Evolutionary conservation across 2,888 invertebrate species (phyloP).

Genomic region (Ctena decussata): DNA sequence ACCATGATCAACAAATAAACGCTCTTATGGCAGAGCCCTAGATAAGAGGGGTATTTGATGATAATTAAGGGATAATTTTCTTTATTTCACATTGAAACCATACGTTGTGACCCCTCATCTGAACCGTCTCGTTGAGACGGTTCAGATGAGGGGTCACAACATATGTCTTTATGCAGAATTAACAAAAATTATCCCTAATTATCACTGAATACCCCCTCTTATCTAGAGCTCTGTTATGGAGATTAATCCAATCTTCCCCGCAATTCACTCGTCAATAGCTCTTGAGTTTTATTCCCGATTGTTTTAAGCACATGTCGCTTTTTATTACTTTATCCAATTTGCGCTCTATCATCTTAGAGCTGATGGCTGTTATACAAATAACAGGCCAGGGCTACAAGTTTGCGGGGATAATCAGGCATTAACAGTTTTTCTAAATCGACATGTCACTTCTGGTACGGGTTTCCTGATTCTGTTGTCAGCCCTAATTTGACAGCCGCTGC

Average conservation of each 20-base stretch:
- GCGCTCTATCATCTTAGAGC: conserved; percentile 11
- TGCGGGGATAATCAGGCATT: conserved; percentile 1
- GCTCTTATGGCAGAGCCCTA: no score
- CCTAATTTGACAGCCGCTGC: conserved; percentile 3
- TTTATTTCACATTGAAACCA: no score
- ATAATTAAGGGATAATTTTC: no score
- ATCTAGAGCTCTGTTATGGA: no score
- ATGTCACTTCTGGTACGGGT: conserved; percentile 8
- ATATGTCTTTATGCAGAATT: no score
- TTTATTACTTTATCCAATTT: conserved; percentile 16
- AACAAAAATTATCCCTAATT: no score
- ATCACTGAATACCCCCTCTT: no score
- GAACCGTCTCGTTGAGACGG: no score
- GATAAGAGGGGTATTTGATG: no score
- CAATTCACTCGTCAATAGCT: conserved; percentile 10
- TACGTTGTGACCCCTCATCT: no score
- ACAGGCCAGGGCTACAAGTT: conserved; percentile 19
- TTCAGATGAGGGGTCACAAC: no score
- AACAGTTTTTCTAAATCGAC: conserved; percentile 8
- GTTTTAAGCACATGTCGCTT: conserved; percentile 14
- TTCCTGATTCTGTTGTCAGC: conserved; percentile 2
- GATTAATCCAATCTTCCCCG: conserved; percentile 1
- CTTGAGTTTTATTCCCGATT: conserved; percentile 15
- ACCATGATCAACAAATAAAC: conserved; percentile 4
- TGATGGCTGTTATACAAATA: conserved; percentile 53